Base-by-base conservation (phyloP, 30 jellyfish, hydroid and myxozoan genomes). In the Catostylus mosaicus region DNA sequence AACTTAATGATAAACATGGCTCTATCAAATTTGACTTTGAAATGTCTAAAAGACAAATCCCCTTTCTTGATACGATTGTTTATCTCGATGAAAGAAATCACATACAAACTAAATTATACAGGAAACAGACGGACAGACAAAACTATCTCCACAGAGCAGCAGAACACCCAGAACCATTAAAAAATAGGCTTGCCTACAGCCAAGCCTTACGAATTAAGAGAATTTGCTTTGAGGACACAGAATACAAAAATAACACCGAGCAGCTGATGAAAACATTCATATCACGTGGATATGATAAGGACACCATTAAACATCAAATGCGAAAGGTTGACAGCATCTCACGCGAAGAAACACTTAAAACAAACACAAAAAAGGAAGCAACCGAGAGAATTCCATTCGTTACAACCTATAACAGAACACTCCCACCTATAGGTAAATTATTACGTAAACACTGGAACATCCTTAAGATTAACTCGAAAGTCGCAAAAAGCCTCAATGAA, bases 21-120 rank as follows among this genome's bases (percentile, higher is more conserved):
- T 40, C 70, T 60, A 78, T 78, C 72, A 78, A 78, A 45, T 78
- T 60, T 45, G 82, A 61, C 37, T 32, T 32, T 45, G 80, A 78
- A 63, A 60, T 19, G 22, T 61, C 80, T 3, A 38, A 14, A 31
- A 60, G 20, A 8, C 12, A 19, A 19, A 46, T 78, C 11, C 33
- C 73, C 14, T 78, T 78, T 30, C 83, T 78, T 1, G 89, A 78
- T 48, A 78, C 82, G 16, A 14, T 34, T 2, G 52, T 78, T 3
- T 78, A 60, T 70, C 38, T 40, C 7, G 89, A 60, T n/a, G n/a
- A n/a, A n/a, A n/a, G n/a, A n/a, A n/a, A n/a, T n/a, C 34, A 78
- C 14, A 8, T 78, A 16, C 71, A 60, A 46, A 78, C 89, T 6
- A 78, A 32, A 27, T 56, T 78, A 27, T 46, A 78, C 54, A 62